Percentiles rank a stretch among this genome's conserved stretches.
Conservation (phyloP, 2,113 vertebrate genomes). For the Daubentonia madagascariensis region DNA sequence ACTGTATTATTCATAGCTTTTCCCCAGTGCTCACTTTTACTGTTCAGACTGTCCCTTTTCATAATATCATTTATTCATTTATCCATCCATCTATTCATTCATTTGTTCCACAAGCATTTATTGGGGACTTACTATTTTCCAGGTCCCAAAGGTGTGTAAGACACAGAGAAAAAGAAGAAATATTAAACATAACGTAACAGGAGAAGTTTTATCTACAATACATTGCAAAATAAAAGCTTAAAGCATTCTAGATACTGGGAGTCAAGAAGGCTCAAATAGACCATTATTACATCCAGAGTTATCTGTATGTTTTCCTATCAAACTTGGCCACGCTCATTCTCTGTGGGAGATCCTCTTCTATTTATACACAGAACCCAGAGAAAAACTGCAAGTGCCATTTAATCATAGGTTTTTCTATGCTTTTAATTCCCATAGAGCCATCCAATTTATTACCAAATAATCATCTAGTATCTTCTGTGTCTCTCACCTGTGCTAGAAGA, state of each 20-base stretch:
- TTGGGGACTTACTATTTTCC: neutral
- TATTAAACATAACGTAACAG: neutral
- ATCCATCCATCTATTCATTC: neutral
- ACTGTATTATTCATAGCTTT: neutral
- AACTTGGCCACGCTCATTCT: neutral
- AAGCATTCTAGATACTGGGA: neutral
- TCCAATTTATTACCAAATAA: neutral
- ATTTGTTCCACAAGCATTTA: neutral
- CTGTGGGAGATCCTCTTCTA: neutral
- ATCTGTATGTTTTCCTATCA: neutral
- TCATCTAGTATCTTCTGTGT: neutral
- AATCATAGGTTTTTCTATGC: neutral
- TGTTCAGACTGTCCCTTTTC: neutral
- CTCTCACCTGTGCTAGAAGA: constrained; percentile 12
- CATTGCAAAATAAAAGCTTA: neutral
- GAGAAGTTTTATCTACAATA: neutral
- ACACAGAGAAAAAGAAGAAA: neutral
- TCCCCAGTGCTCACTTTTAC: neutral
- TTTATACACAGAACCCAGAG: neutral
- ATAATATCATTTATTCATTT: neutral
- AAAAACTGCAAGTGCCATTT: constrained; percentile 16
- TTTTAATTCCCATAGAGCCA: neutral
- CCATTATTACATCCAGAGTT: neutral
- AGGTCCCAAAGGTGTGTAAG: neutral
- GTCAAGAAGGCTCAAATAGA: neutral